Evolutionary conservation across 1,140 invertebrate species (phyloP).

Genomic region (Plectrocnemia conspersa): DNA sequence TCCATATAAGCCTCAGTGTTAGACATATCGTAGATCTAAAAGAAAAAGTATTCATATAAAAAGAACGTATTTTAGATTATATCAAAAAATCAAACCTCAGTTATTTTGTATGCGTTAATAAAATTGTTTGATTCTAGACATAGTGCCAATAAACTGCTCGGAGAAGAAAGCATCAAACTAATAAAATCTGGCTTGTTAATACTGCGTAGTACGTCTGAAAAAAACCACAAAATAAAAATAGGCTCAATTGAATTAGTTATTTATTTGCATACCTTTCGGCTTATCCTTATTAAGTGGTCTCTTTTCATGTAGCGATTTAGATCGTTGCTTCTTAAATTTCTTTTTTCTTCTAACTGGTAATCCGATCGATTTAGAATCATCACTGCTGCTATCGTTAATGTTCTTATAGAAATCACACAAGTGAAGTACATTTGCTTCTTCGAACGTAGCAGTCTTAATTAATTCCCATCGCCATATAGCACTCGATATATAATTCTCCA

Average conservation of each 20-base stretch:
- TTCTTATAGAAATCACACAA: slow-evolving; percentile 46
- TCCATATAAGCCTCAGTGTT: slow-evolving; percentile 49
- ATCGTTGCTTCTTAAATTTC: slow-evolving; percentile 41
- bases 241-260: slow-evolving; percentile 1
- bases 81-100: slow-evolving; percentile 42
- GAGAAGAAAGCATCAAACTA: slow-evolving; percentile 48
- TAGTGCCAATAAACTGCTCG: slow-evolving; percentile 45
- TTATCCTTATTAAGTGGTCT: slow-evolving; percentile 38
- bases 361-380: slow-evolving; percentile 42
- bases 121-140: slow-evolving; percentile 49
- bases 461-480: slow-evolving; percentile 48
- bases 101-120: slow-evolving; percentile 48
- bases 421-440: slow-evolving; percentile 37
- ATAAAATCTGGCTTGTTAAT: slow-evolving; percentile 45
- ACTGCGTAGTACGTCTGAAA: slow-evolving; percentile 35
- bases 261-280: background rate
- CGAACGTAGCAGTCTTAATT: slow-evolving; percentile 46
- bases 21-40: slow-evolving; percentile 49
- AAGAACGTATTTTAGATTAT: slow-evolving; percentile 14
- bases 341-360: slow-evolving; percentile 40
- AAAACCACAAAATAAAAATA: slow-evolving; percentile 16
- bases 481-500: slow-evolving; percentile 42
- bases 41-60: slow-evolving; percentile 23
- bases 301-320: slow-evolving; percentile 41
- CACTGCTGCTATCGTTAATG: slow-evolving; percentile 46